phyloP scores from a whole-genome alignment of 1,140 invertebrate species.

The Drosophila suzukii region DNA sequence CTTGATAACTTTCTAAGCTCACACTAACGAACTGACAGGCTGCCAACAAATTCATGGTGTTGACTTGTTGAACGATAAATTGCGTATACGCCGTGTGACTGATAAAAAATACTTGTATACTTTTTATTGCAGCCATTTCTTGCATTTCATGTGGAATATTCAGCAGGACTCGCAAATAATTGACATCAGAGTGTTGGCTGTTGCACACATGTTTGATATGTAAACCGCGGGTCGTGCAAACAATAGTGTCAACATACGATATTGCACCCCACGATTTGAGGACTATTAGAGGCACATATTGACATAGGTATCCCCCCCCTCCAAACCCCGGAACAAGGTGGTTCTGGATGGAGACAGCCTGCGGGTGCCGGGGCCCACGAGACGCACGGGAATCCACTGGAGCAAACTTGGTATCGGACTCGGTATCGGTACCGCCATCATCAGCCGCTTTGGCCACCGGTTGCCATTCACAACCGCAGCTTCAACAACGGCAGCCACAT shows the following conservation, averaged over 20 bases:
- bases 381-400: slow-evolving; percentile 36
- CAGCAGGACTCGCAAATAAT: slow-evolving; percentile 23
- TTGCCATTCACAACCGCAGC: slow-evolving; percentile 52
- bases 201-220: slow-evolving; percentile 27
- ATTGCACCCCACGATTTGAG: slow-evolving; percentile 10
- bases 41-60: neutral
- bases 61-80: slow-evolving; percentile 25
- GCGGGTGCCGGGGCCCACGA: slow-evolving; percentile 36
- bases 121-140: slow-evolving; percentile 17
- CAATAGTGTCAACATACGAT: slow-evolving; percentile 45
- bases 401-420: slow-evolving; percentile 17
- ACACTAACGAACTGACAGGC: slow-evolving; percentile 3
- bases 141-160: slow-evolving; percentile 43
- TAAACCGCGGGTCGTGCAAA: slow-evolving; percentile 44
- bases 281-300: slow-evolving; percentile 22
- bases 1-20: slow-evolving; percentile 10
- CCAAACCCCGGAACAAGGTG: slow-evolving; percentile 16
- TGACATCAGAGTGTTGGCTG: slow-evolving; percentile 24
- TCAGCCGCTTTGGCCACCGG: slow-evolving; percentile 20
- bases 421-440: slow-evolving; percentile 1
- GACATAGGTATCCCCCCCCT: slow-evolving; percentile 9
- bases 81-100: slow-evolving; percentile 43
- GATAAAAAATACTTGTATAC: neutral
- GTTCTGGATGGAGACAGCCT: slow-evolving; percentile 64
- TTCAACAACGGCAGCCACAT: slow-evolving; percentile 35